phyloP scores from a whole-genome alignment of 2,797 vertebrate genomes.

The Cryptoprocta ferox region DNA sequence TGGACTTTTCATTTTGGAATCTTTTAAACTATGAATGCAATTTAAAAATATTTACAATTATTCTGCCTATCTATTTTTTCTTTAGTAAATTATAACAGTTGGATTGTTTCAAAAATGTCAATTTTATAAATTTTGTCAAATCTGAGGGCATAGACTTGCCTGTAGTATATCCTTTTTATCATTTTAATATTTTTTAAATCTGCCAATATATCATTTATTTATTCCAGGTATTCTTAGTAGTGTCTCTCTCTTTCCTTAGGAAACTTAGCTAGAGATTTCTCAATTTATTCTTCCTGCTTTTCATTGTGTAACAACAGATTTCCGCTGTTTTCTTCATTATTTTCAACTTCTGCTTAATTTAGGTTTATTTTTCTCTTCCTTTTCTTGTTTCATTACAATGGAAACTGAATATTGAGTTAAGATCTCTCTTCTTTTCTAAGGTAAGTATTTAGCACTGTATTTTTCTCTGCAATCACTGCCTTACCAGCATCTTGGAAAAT shows the following conservation, averaged over 20 bases:
- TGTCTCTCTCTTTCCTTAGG: not conserved
- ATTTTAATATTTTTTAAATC: not conserved
- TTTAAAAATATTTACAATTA: not conserved
- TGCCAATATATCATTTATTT: not conserved
- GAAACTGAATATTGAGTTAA: not conserved
- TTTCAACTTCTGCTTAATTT: not conserved
- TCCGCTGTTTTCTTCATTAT: not conserved
- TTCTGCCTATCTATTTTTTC: not conserved
- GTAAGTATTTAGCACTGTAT: not conserved
- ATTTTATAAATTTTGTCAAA: not conserved
- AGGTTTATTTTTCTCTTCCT: not conserved
- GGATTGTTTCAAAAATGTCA: not conserved
- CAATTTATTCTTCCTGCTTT: not conserved
- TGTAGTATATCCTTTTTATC: not conserved
- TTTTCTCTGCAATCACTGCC: not conserved
- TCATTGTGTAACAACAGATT: not conserved
- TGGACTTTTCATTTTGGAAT: not conserved
- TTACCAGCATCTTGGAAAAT: not conserved
- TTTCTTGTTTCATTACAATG: not conserved
- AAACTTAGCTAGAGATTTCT: not conserved
- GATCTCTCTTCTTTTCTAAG: not conserved
- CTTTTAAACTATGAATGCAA: not conserved
- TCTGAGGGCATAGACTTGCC: not conserved
- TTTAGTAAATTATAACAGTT: not conserved
- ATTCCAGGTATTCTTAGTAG: not conserved